Evolutionary conservation across 2,113 vertebrate genomes (phyloP).

Genomic region (Scomber colias): DNA sequence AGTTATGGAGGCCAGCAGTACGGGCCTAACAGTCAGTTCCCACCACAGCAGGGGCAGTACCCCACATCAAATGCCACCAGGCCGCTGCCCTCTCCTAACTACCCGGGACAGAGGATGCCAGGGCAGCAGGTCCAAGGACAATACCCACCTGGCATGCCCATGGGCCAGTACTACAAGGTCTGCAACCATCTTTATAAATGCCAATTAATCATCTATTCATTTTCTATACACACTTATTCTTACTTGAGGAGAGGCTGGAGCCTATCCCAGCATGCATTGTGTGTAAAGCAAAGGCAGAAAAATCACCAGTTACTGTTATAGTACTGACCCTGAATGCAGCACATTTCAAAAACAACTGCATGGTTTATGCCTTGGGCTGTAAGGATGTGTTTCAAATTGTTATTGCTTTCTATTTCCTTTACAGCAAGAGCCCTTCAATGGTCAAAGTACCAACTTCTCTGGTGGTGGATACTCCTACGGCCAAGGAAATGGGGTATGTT

Average conservation of each 20-base stretch:
- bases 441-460: constrained; percentile 88
- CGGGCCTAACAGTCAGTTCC: constrained; percentile 97
- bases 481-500: constrained; percentile 90
- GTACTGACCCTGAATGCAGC: no score
- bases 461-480: constrained; percentile 90
- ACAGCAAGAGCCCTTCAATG: constrained; percentile 88
- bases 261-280: neutral
- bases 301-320: neutral
- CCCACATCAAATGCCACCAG: constrained; percentile 92
- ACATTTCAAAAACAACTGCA: neutral
- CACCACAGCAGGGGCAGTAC: constrained; percentile 96
- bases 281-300: neutral
- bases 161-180: constrained; percentile 99
- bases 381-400: neutral
- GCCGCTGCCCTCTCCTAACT: constrained; percentile 94
- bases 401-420: constrained; percentile 36
- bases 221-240: neutral
- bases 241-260: neutral
- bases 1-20: constrained; percentile 97
- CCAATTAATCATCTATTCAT: neutral
- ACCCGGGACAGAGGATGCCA: constrained; percentile 96
- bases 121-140: constrained; percentile 94
- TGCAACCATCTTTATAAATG: neutral
- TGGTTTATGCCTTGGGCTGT: neutral
- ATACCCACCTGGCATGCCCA: constrained; percentile 94